Conservation (phyloP, 2,113 vertebrate genomes). For the Dromaius novaehollandiae region DNA sequence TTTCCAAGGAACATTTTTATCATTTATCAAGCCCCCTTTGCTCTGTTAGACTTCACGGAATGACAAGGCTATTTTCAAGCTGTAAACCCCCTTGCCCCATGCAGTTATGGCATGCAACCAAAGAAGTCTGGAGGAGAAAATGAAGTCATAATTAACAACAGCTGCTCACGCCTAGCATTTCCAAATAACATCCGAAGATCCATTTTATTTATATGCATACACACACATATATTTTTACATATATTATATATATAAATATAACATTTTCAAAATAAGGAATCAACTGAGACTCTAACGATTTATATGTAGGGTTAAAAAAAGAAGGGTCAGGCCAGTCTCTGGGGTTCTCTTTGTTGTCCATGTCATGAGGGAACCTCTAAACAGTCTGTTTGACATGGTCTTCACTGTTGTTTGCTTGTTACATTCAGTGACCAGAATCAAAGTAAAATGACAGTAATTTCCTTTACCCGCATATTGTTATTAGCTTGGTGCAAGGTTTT, state of each 20-base stretch:
- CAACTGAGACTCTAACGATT: background rate
- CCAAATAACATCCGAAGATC: constrained; percentile 41
- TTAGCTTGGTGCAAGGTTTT: constrained; percentile 71
- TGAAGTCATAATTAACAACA: constrained; percentile 82
- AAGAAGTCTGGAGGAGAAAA: constrained; percentile 74
- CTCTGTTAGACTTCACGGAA: constrained; percentile 78
- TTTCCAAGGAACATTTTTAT: constrained; percentile 68
- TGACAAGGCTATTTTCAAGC: constrained; percentile 78
- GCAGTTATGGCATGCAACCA: constrained; percentile 76
- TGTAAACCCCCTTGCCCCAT: constrained; percentile 77
- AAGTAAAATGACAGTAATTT: constrained; percentile 75
- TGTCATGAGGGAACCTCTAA: background rate
- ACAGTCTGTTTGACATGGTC: background rate
- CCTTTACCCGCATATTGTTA: constrained; percentile 67
- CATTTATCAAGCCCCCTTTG: constrained; percentile 75
- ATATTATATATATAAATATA: background rate
- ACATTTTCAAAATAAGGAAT: background rate
- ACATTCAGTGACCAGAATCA: constrained; percentile 56
- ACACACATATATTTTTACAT: background rate
- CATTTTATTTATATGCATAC: background rate
- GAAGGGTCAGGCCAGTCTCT: constrained; percentile 14
- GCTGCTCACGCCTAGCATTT: constrained; percentile 71
- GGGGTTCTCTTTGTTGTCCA: constrained; percentile 9
- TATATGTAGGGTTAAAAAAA: constrained; percentile 57
- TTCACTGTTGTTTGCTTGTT: constrained; percentile 67